Percentiles rank a stretch among this genome's conserved stretches.
Evolutionary conservation across 2,888 invertebrate species (phyloP).

Genomic region (Ophioninae sp.): DNA sequence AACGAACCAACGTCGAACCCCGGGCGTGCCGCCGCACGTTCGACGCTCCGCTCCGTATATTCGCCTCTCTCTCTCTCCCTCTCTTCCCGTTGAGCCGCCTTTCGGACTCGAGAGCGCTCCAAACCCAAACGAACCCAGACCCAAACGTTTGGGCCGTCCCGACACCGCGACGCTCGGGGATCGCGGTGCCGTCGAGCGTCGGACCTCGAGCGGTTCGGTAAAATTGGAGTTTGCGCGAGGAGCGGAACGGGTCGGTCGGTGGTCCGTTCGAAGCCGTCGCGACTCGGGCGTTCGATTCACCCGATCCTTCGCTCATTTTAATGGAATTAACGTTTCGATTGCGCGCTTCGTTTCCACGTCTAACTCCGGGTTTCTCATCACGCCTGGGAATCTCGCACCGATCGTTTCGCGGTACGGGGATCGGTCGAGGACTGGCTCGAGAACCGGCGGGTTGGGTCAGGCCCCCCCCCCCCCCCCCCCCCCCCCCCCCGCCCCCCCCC

Average conservation of each 20-base stretch:
- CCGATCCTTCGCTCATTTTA: constrained; percentile 80
- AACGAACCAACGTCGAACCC: constrained; percentile 67
- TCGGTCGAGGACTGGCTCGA: constrained; percentile 26
- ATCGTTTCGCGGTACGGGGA: constrained; percentile 48
- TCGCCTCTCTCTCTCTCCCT: background rate
- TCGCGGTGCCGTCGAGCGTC: too few relatives aligned
- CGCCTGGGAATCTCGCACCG: constrained; percentile 47
- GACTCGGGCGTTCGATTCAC: constrained; percentile 72
- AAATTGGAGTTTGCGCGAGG: background rate
- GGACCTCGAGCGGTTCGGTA: too few relatives aligned
- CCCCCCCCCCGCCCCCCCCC: too few relatives aligned
- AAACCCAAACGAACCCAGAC: too few relatives aligned
- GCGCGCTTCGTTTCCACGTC: constrained; percentile 78
- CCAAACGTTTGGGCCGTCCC: background rate
- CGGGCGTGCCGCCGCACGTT: constrained; percentile 34
- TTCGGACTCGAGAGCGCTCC: background rate
- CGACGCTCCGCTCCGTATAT: constrained; percentile 43
- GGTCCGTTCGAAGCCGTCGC: constrained; percentile 65
- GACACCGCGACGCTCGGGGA: too few relatives aligned
- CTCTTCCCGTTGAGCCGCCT: background rate
- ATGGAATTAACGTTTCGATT: constrained; percentile 81
- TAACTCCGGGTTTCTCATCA: constrained; percentile 59
- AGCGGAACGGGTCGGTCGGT: constrained; percentile 37
- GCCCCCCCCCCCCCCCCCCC: too few relatives aligned
- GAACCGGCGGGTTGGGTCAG: constrained; percentile 62